phyloP scores from a whole-genome alignment of 2,888 invertebrate species.

The Drosophila meridiana region DNA sequence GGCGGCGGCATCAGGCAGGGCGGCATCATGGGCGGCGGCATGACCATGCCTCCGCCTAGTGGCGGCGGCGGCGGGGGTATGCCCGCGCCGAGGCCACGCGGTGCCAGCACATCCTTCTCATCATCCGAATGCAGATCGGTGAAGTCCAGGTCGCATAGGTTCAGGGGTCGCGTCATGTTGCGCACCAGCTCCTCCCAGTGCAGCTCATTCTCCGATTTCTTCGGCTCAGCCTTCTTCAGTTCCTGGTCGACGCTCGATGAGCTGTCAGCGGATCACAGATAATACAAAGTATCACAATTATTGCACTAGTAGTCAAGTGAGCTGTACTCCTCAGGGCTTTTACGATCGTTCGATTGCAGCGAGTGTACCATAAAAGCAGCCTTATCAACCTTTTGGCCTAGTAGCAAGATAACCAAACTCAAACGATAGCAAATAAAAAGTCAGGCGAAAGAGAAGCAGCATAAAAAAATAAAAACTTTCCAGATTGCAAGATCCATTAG shows the following conservation, averaged over 20 bases:
- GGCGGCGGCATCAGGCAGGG: conserved; percentile 86
- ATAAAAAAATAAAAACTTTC: conserved; percentile 25
- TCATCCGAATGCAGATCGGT: conserved; percentile 96
- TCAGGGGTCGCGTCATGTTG: conserved; percentile 90
- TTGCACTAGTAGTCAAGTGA: conserved; percentile 22
- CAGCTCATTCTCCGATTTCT: conserved; percentile 96
- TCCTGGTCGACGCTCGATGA: conserved; percentile 90
- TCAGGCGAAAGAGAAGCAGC: conserved; percentile 6
- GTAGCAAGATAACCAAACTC: conserved; percentile 55
- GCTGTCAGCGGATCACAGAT: conserved; percentile 84
- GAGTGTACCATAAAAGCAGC: conserved; percentile 37
- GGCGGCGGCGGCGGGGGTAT: conserved; percentile 93
- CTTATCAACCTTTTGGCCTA: conserved; percentile 50
- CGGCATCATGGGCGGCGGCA: conserved; percentile 86
- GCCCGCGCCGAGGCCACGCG: conserved; percentile 88
- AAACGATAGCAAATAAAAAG: conserved; percentile 10
- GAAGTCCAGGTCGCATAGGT: conserved; percentile 98
- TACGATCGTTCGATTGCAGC: conserved; percentile 26
- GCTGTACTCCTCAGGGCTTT: conserved; percentile 19
- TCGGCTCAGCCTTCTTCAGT: conserved; percentile 89
- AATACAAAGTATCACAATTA: conserved; percentile 11
- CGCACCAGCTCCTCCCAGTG: conserved; percentile 97
- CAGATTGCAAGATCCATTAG: conserved; percentile 13
- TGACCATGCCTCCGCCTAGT: conserved; percentile 85
- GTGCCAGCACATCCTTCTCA: conserved; percentile 91